Evolutionary conservation across 2,797 vertebrate genomes (phyloP), one percentile per base, ranked within the genome.

Genomic region (Acrossocheilus fasciatus): DNA sequence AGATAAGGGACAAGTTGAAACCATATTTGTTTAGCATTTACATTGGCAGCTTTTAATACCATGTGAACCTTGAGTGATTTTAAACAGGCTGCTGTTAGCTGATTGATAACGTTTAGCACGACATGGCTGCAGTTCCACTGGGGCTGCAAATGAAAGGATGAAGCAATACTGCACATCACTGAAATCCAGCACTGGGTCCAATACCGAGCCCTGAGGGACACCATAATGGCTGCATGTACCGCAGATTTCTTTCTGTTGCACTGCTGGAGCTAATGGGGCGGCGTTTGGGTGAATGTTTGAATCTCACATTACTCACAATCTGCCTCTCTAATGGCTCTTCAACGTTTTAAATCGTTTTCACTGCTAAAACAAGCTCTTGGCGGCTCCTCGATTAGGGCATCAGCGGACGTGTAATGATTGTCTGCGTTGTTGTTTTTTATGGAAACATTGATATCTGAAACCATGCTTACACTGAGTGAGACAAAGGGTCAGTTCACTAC

Each of bases 261-360:
- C 45, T 54, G 34, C 70, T 62, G 50, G 41, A 74, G 86, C 88
- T 90, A 89, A 89, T 88, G 84, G 86, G 59, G 81, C 66, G 62
- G 82, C 52, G 74, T 89, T 83, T 15, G 45, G 81, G 70, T 68
- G 82, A 84, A 17, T 43, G 74, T 87, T 75, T 70, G 77, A 86
- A 87, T 83, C 82, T 89, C 86, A 85, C 66, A 57, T 82, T 89
- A 82, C 87, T 83, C 80, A 86, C 87, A 86, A 81, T 89, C 83
- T 86, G 87, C 86, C 84, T 80, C 81, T 90, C 84, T 87, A 86
- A 90, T 90, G 87, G 83, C 78, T 85, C 83, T 87, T 85, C 70
- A 88, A 76, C 66, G 54, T 88, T 88, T 86, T 64, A 70, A 72
- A 83, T 86, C 76, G 30, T 68, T 74, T 79, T 80, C 54, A 39